A percentile compares a stretch with the other conserved stretches of the same genome.
These are phyloP conservation scores for Zaprionus nigranus DNA, from an alignment of 1,140 invertebrate genomes.

Conservation along the genomic window DNA sequence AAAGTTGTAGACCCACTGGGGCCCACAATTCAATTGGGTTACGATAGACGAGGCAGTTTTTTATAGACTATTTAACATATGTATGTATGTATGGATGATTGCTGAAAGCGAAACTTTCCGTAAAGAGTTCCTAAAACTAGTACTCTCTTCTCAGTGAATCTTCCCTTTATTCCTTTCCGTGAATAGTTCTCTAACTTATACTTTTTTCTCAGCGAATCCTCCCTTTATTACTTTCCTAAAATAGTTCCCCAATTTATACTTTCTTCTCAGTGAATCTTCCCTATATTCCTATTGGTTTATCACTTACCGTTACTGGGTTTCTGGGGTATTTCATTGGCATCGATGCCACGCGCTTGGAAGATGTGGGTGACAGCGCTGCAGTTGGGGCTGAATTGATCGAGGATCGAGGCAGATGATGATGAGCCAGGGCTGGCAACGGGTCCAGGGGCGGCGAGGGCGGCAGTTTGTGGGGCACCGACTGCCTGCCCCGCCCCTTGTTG, in stretches of 20 bases:
- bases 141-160: neutral
- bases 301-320: slow-evolving; percentile 82
- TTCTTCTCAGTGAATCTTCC: neutral
- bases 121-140: too few relatives aligned
- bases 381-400: slow-evolving; percentile 80
- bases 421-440: slow-evolving; percentile 42
- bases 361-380: slow-evolving; percentile 77
- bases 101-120: too few relatives aligned
- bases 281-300: neutral
- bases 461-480: slow-evolving; percentile 36
- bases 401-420: slow-evolving; percentile 59
- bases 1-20: slow-evolving; percentile 34
- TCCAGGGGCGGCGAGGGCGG: slow-evolving; percentile 64
- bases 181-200: too few relatives aligned
- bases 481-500: slow-evolving; percentile 31
- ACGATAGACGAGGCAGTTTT: neutral
- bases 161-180: neutral
- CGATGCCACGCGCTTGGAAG: slow-evolving; percentile 73
- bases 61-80: neutral
- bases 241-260: too few relatives aligned
- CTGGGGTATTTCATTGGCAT: slow-evolving; percentile 73
- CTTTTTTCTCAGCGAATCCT: too few relatives aligned
- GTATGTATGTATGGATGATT: too few relatives aligned
- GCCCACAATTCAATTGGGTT: slow-evolving; percentile 1
- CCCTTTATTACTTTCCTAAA: too few relatives aligned